Evolutionary conservation across 1,140 invertebrate genomes (phyloP).

Genomic region (Liolophura sinensis): DNA sequence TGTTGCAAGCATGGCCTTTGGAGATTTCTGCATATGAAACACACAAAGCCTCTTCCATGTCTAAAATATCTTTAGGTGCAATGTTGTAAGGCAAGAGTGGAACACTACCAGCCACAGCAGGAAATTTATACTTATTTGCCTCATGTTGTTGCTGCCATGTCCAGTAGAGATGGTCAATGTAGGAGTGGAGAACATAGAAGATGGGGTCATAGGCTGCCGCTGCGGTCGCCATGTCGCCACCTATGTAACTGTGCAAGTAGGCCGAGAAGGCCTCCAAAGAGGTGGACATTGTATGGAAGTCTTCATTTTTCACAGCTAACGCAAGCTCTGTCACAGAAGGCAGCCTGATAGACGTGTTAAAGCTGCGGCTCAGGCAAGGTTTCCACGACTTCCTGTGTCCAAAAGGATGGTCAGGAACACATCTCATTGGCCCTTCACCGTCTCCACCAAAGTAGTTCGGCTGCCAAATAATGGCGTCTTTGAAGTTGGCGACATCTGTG

Average conservation of each 20-base stretch:
- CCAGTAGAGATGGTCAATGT: constrained; percentile 52
- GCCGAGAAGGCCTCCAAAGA: constrained; percentile 39
- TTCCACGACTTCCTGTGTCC: constrained; percentile 39
- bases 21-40: constrained; percentile 37
- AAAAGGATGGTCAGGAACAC: constrained; percentile 50
- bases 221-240: constrained; percentile 50
- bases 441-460: constrained; percentile 51
- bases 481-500: constrained; percentile 48
- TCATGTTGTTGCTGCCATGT: constrained; percentile 45
- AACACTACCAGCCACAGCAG: constrained; percentile 45
- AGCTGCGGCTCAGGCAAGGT: constrained; percentile 47
- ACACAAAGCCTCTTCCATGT: constrained; percentile 44
- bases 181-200: constrained; percentile 48
- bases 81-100: constrained; percentile 52
- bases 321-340: constrained; percentile 44
- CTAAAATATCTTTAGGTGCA: constrained; percentile 40
- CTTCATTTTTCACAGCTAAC: constrained; percentile 40
- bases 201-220: constrained; percentile 49
- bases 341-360: constrained; percentile 45
- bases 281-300: constrained; percentile 47
- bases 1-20: constrained; percentile 27
- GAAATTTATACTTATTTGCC: constrained; percentile 45
- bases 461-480: constrained; percentile 50
- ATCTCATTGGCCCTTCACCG: constrained; percentile 27
- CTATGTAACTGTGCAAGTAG: constrained; percentile 50